phyloP scores from a whole-genome alignment of 2,888 invertebrate species.

The Colostygia pectinataria region DNA sequence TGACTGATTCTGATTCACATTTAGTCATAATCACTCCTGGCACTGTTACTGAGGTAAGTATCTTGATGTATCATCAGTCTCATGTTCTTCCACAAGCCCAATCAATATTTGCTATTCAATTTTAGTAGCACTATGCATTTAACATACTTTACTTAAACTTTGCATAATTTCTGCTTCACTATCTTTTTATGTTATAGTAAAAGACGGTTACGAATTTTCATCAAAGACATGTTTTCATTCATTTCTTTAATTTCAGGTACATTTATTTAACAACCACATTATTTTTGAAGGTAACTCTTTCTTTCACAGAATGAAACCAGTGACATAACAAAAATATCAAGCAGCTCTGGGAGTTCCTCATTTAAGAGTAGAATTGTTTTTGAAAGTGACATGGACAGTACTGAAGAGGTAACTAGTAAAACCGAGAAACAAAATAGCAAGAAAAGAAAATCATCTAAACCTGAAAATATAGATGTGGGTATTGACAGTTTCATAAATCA shows the following conservation, averaged over 20 bases:
- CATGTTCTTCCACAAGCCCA: no score
- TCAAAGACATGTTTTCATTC: no score
- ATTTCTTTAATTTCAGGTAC: no score
- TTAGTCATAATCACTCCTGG: slow-evolving; percentile 6
- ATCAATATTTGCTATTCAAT: no score
- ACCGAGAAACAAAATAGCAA: slow-evolving; percentile 1
- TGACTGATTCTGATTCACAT: slow-evolving; percentile 2
- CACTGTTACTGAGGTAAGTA: slow-evolving; percentile 5
- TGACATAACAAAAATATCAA: neutral
- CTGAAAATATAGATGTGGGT: slow-evolving; percentile 4
- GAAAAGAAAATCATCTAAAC: slow-evolving; percentile 14
- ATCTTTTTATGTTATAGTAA: no score
- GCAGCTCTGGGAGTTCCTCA: neutral
- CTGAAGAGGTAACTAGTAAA: neutral
- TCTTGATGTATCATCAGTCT: no score
- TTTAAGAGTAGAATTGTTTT: slow-evolving; percentile 7
- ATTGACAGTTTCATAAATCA: neutral
- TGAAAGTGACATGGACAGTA: slow-evolving; percentile 9
- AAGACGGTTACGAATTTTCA: no score
- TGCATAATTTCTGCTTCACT: no score
- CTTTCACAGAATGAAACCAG: slow-evolving; percentile 4
- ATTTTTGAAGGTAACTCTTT: no score
- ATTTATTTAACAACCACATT: no score
- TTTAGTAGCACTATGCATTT: no score
- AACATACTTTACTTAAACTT: no score